Evolutionary conservation across 2,888 invertebrate species (phyloP).

Genomic region (Leptodirus hochenwartii): DNA sequence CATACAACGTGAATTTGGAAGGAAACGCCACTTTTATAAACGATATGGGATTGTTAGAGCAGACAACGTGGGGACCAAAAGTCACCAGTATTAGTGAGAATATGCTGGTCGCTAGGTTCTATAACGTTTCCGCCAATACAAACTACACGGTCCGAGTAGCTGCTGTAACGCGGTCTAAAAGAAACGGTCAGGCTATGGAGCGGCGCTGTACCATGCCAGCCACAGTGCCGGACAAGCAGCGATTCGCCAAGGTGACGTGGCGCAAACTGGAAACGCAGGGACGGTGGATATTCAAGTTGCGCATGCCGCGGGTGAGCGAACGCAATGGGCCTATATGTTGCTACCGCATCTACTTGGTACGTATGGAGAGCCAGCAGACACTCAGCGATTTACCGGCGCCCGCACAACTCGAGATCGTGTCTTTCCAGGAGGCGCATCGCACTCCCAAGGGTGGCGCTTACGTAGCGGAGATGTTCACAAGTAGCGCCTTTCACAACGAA

Average conservation of each 20-base stretch:
- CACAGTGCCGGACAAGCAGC: conserved; percentile 47
- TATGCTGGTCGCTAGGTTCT: conserved; percentile 35
- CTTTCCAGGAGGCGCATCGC: conserved; percentile 55
- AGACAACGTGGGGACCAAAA: conserved; percentile 40
- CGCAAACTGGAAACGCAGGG: conserved; percentile 42
- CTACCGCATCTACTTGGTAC: conserved; percentile 63
- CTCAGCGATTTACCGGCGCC: conserved; percentile 50
- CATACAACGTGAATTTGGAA: conserved; percentile 48
- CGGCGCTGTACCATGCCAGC: conserved; percentile 50
- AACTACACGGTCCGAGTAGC: conserved; percentile 64
- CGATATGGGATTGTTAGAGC: conserved; percentile 29
- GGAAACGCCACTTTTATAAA: conserved; percentile 36
- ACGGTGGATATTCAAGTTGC: conserved; percentile 55
- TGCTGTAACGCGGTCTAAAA: conserved; percentile 57
- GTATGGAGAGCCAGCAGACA: conserved; percentile 41
- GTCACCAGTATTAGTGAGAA: conserved; percentile 36
- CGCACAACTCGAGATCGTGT: conserved; percentile 45
- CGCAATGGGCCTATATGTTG: conserved; percentile 79
- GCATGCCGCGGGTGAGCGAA: conserved; percentile 60
- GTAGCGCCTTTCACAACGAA: conserved; percentile 42
- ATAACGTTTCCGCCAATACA: conserved; percentile 63
- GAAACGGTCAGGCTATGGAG: conserved; percentile 47
- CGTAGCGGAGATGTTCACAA: conserved; percentile 69
- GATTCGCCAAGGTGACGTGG: conserved; percentile 40
- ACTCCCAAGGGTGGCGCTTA: conserved; percentile 58